Conservation (phyloP, 2,888 invertebrate species). For the Drosophila borealis region DNA sequence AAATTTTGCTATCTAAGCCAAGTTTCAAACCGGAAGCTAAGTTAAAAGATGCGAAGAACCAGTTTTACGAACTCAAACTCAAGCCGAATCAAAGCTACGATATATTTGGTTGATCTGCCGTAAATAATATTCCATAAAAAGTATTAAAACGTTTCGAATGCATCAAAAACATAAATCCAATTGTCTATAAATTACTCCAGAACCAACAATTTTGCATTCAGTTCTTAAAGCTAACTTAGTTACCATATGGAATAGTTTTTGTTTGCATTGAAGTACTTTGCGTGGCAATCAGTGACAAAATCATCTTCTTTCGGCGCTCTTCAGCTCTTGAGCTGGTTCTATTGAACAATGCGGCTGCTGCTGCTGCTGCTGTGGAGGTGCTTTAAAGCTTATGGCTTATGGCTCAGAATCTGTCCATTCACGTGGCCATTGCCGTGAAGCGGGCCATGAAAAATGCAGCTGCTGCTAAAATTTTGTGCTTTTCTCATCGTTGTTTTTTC, state of each 20-base stretch:
- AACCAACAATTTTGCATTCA: background rate
- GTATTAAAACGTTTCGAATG: no score
- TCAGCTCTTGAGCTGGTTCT: slow-evolving; percentile 23
- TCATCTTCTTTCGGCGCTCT: slow-evolving; percentile 49
- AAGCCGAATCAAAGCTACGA: no score
- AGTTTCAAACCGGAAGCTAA: no score
- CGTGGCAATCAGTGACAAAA: slow-evolving; percentile 37
- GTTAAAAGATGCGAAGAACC: no score
- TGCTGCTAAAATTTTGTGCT: slow-evolving; percentile 50
- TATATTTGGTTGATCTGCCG: no score
- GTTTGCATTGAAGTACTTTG: background rate
- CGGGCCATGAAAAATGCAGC: slow-evolving; percentile 62
- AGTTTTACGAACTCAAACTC: no score
- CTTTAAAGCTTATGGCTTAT: slow-evolving; percentile 61
- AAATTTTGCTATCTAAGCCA: no score
- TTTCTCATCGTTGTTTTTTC: slow-evolving; percentile 53
- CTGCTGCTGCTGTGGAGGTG: slow-evolving; percentile 17
- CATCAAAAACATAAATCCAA: no score
- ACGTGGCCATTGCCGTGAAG: slow-evolving; percentile 36
- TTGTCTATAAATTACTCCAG: no score
- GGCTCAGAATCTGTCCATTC: slow-evolving; percentile 38
- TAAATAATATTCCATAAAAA: no score
- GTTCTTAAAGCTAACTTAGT: background rate
- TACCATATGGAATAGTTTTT: background rate
- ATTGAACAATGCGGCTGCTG: slow-evolving; percentile 38